Evolutionary conservation across 2,797 vertebrate species (phyloP), one percentile per base, ranked within the genome.

Genomic region (Peromyscus eremicus): DNA sequence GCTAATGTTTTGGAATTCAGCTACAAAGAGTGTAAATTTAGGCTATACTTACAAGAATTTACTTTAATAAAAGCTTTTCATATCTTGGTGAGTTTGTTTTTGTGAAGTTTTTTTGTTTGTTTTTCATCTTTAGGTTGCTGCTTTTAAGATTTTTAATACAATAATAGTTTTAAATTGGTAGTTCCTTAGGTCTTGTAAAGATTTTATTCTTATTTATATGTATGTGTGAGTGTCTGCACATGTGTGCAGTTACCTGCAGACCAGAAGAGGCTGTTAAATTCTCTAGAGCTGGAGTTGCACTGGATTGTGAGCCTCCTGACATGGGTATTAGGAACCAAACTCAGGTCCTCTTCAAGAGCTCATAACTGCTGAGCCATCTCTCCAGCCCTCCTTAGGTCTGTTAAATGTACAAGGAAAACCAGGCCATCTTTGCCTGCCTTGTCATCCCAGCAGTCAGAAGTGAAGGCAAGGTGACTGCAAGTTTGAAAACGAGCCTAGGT

Each of bases 1-100:
- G n/a, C 81, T 85, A 68, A 27, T n/a, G 52, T 92, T 40, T 81
- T 93, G 37, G 66, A 94, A 94, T 96, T 93, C 95, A 80, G 13
- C 29, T 40, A 71, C 55, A 88, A 3, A 88, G 55, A 60, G 64
- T 95, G 81, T 83, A 91, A 85, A 79, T 95, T 97, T 92, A 95
- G 83, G 27, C 94, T 95, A 14, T 85, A 89, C 73, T 82, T 90
- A 37, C 7, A 84, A 95, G 19, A 92, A 84, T 86, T 93, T 84
- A 14, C 68, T 96, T 93, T 62, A 79, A 95, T 82, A 27, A 86
- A 89, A 95, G 8, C 16, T 91, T 92, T 93, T 55, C 55, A 91
- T 70, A 49, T 96, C 7, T 89, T 92, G 11, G 5, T 94, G 52
- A 11, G 13, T 88, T 94, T 82, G 25, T 92, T 94, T 94, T 79